A percentile compares a stretch with the other conserved stretches of the same genome.
These are phyloP conservation scores for Coelinius sp. DNA, from an alignment of 2,888 invertebrate species.

Conservation along the genomic window DNA sequence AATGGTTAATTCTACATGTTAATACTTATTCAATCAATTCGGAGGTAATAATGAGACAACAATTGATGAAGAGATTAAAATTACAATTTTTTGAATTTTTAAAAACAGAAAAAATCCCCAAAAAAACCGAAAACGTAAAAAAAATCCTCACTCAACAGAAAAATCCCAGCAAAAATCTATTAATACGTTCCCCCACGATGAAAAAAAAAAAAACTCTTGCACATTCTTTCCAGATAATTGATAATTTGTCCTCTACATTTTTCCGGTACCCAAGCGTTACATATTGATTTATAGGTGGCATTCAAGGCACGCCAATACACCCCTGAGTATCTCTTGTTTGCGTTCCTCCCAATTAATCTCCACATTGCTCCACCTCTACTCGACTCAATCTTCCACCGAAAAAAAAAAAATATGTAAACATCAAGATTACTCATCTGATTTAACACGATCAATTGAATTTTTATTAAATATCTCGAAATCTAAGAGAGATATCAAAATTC, in stretches of 20 bases:
- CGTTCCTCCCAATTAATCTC: conserved; percentile 8
- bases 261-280: neutral
- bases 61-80: too few species aligned
- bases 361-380: conserved; percentile 5
- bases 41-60: neutral
- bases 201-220: neutral
- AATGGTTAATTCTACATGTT: neutral
- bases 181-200: neutral
- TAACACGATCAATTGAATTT: too few species aligned
- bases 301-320: neutral
- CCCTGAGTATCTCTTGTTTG: neutral
- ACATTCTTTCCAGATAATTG: conserved; percentile 1
- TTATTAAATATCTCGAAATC: too few species aligned
- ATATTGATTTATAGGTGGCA: neutral
- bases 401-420: neutral
- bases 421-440: neutral
- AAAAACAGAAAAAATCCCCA: neutral
- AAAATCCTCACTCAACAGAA: neutral
- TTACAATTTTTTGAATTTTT: too few species aligned
- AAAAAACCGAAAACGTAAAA: neutral
- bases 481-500: too few species aligned
- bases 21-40: neutral
- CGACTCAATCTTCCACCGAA: neutral
- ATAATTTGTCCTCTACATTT: neutral
- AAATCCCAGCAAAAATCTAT: conserved; percentile 3